Percentiles rank a stretch among this genome's conserved stretches.
These are phyloP conservation scores for Rachycentron canadum DNA, from an alignment of 2,797 vertebrate species.

Conservation along the genomic window DNA sequence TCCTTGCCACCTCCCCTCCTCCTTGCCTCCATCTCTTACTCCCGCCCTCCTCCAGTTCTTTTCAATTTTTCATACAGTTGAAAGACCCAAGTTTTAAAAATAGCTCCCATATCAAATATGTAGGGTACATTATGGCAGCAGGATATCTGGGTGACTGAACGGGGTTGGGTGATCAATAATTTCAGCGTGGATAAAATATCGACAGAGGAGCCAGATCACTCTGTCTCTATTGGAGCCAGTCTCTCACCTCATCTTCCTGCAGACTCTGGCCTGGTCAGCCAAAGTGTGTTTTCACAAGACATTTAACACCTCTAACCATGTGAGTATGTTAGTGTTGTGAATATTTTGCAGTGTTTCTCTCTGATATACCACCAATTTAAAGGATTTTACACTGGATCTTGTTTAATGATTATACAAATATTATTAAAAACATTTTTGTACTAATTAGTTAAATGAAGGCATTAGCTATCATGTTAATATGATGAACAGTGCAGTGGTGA, in stretches of 20 bases:
- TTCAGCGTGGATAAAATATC: conserved; percentile 72
- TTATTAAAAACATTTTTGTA: not conserved
- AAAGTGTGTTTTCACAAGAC: conserved; percentile 37
- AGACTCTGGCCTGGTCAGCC: conserved; percentile 19
- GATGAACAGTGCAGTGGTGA: too few relatives aligned
- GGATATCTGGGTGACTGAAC: conserved; percentile 66
- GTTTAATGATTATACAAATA: not conserved
- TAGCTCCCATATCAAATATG: conserved; percentile 89
- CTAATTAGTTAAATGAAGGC: not conserved
- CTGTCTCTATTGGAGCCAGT: conserved; percentile 22
- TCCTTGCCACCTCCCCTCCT: conserved; percentile 27
- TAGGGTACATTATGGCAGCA: conserved; percentile 81
- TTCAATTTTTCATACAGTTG: conserved; percentile 87
- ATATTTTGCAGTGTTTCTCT: not conserved
- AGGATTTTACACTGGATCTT: not conserved
- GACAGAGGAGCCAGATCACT: conserved; percentile 36
- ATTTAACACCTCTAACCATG: conserved; percentile 25
- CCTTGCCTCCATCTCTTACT: conserved; percentile 45
- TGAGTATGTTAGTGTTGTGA: too few relatives aligned
- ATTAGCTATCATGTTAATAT: not conserved
- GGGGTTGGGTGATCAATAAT: conserved; percentile 77
- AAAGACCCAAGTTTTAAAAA: conserved; percentile 87
- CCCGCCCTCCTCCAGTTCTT: conserved; percentile 58
- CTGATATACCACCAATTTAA: not conserved
- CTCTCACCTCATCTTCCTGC: conserved; percentile 28